phyloP scores from a whole-genome alignment of 2,797 vertebrate species.

The Pseudochirops corinnae region DNA sequence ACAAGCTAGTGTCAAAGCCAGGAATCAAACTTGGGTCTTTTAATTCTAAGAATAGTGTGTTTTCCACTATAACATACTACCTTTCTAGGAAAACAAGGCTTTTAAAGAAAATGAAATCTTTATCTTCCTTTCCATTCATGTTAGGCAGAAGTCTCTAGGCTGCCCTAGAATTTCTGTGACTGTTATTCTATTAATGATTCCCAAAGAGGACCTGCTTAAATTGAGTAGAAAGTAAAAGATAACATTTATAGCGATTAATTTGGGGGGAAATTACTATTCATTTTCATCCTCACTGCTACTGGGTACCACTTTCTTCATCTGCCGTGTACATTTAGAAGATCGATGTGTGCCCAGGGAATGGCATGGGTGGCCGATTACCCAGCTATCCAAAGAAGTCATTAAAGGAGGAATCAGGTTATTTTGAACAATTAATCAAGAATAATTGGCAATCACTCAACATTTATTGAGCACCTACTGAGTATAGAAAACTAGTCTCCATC shows the following conservation, averaged over 20 bases:
- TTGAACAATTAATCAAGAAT: background rate
- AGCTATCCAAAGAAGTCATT: background rate
- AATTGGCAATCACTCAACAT: background rate
- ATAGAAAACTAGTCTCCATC: background rate
- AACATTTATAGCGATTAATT: slow-evolving; percentile 11
- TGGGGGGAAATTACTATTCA: background rate
- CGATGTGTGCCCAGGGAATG: background rate
- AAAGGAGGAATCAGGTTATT: background rate
- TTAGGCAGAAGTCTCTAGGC: background rate
- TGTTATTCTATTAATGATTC: background rate
- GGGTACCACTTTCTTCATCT: background rate
- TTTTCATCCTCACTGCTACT: slow-evolving; percentile 14
- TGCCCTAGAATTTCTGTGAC: background rate
- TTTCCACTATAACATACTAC: background rate
- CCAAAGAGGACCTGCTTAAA: slow-evolving; percentile 29
- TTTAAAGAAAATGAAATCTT: background rate
- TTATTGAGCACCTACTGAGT: background rate
- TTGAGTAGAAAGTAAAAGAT: slow-evolving; percentile 31
- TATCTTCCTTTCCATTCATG: background rate
- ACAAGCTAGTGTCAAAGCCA: background rate
- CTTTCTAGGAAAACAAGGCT: background rate
- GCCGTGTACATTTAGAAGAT: slow-evolving; percentile 13
- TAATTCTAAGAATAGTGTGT: background rate
- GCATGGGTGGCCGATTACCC: background rate
- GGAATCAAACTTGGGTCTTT: background rate